Percentiles rank a stretch among this genome's conserved stretches.
These are phyloP conservation scores for Exaiptasia diaphana DNA, from an alignment of 64 coral and sea anemone species.

Conservation along the genomic window DNA sequence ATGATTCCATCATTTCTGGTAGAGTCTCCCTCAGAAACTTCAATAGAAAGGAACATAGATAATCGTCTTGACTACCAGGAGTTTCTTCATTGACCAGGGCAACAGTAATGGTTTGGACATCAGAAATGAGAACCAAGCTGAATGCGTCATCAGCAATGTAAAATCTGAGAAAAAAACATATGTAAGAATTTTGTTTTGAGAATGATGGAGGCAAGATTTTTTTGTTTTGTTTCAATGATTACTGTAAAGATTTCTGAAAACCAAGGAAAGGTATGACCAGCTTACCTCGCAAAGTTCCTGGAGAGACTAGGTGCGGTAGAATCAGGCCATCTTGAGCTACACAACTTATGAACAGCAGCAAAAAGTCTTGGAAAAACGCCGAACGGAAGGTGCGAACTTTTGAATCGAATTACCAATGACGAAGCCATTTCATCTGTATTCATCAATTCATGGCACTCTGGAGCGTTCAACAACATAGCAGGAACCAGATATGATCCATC, in stretches of 20 bases:
- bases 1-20: neutral
- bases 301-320: neutral
- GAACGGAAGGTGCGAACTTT: neutral
- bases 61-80: neutral
- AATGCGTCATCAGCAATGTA: neutral
- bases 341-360: neutral
- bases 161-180: too few species aligned
- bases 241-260: neutral
- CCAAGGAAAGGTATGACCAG: too few species aligned
- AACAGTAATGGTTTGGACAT: neutral
- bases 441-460: neutral
- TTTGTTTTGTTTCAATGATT: neutral
- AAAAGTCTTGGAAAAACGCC: neutral
- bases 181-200: too few species aligned
- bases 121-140: neutral
- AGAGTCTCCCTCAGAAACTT: neutral
- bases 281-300: neutral
- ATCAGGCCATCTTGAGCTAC: neutral
- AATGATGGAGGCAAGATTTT: too few species aligned
- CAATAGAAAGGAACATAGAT: too few species aligned
- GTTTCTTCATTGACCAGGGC: neutral
- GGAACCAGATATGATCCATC: neutral
- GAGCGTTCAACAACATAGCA: neutral
- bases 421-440: neutral
- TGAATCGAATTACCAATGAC: neutral